A percentile compares a stretch with the other conserved stretches of the same genome.
phyloP scores from a whole-genome alignment of 2,113 vertebrate genomes.

The Coturnix japonica region DNA sequence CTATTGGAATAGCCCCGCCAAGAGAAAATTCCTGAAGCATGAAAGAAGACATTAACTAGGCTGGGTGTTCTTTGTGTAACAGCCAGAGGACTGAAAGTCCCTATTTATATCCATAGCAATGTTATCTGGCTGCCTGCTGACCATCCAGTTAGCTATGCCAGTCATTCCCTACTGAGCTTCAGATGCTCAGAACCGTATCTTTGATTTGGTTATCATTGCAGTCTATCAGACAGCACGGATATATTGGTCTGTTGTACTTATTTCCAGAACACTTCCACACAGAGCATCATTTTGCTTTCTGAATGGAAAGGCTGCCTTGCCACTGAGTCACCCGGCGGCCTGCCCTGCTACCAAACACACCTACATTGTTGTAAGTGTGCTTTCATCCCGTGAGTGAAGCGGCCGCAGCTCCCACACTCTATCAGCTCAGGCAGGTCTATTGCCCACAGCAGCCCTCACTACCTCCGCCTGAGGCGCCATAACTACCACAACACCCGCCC shows the following conservation, averaged over 20 bases:
- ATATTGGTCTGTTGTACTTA: neutral
- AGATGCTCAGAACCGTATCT: neutral
- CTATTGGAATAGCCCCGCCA: neutral
- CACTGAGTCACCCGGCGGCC: neutral
- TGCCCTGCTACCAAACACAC: neutral
- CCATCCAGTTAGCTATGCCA: neutral
- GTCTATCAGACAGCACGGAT: neutral
- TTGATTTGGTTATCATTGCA: neutral
- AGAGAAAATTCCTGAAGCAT: conserved; percentile 38
- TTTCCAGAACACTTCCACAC: neutral
- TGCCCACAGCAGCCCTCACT: too few species aligned
- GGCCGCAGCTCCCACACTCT: too few species aligned
- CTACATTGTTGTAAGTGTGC: too few species aligned
- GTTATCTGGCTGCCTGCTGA: neutral
- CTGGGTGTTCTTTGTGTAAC: neutral
- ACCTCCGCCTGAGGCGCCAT: too few species aligned
- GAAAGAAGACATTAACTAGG: conserved; percentile 7
- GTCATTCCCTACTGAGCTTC: neutral
- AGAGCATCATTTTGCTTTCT: neutral
- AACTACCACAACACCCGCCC: too few species aligned
- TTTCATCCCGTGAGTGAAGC: too few species aligned
- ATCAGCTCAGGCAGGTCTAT: too few species aligned
- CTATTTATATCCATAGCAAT: conserved; percentile 29
- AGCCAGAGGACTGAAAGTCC: conserved; percentile 24
- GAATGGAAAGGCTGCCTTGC: neutral